phyloP scores from a whole-genome alignment of 2,888 invertebrate species.

The Cryptocephalus moraei region DNA sequence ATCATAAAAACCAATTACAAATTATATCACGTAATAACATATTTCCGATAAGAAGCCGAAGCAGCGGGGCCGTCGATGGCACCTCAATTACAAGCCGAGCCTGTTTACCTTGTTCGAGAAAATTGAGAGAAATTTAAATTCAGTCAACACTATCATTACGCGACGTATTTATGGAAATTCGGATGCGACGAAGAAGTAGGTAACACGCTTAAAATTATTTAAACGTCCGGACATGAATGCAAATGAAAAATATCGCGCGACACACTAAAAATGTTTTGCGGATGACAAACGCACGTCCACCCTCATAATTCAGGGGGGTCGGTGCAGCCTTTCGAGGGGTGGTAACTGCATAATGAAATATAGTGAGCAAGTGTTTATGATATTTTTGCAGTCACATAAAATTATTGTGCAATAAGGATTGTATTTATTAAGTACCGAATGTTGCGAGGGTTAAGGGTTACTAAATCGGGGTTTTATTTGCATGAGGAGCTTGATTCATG shows the following conservation, averaged over 20 bases:
- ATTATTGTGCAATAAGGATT: conserved; percentile 34
- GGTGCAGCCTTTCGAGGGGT: conserved; percentile 19
- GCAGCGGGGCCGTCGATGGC: neutral
- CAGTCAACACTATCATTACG: no score
- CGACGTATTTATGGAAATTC: no score
- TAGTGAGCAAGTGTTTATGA: conserved; percentile 36
- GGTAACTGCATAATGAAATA: conserved; percentile 35
- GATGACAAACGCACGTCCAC: neutral
- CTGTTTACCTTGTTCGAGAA: no score
- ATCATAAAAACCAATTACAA: conserved; percentile 23
- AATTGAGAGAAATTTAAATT: no score
- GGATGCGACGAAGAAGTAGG: no score
- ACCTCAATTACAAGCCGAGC: no score
- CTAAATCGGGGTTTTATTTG: no score
- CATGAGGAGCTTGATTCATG: no score
- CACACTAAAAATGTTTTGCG: conserved; percentile 1
- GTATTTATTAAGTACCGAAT: conserved; percentile 20
- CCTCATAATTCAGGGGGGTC: conserved; percentile 1
- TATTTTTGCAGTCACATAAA: conserved; percentile 29
- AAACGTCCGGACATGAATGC: no score
- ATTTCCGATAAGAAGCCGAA: conserved; percentile 19
- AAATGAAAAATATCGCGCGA: conserved; percentile 2
- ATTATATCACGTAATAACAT: conserved; percentile 22
- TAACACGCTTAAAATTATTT: no score
- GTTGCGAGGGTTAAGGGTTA: no score